Percentiles rank a stretch among this genome's conserved stretches.
These are phyloP conservation scores for Sylvilagus floridanus DNA, from an alignment of 2,797 vertebrate genomes.

Conservation along the genomic window DNA sequence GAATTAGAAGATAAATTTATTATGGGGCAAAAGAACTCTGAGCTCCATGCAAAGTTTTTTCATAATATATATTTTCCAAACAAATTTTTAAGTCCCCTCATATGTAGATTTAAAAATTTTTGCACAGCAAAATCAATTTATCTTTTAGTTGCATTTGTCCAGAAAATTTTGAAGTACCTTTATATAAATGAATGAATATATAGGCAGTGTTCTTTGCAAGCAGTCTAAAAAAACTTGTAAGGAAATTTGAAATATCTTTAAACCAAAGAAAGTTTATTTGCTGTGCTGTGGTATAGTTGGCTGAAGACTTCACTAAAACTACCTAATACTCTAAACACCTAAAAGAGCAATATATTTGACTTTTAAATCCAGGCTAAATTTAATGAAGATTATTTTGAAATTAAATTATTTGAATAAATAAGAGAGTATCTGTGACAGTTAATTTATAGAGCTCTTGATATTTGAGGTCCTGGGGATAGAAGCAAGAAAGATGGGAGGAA, in stretches of 20 bases:
- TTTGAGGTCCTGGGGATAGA: neutral
- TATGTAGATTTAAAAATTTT: too few species aligned
- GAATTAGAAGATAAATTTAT: too few species aligned
- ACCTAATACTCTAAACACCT: neutral
- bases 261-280: neutral
- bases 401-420: constrained; percentile 39
- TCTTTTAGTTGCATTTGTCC: too few species aligned
- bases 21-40: too few species aligned
- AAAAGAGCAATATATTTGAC: neutral
- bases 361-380: neutral
- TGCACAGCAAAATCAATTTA: too few species aligned
- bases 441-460: neutral
- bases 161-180: too few species aligned
- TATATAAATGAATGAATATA: neutral
- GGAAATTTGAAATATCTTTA: constrained; percentile 14
- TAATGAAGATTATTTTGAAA: neutral
- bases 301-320: neutral
- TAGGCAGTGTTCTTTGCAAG: neutral
- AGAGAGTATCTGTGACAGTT: neutral
- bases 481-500: accelerated
- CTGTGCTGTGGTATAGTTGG: neutral
- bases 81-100: too few species aligned
- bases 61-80: too few species aligned
- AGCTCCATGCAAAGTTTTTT: too few species aligned
- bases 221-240: neutral